Base-by-base conservation (phyloP, 2,797 vertebrate genomes). In the Lagocephalus sceleratus region DNA sequence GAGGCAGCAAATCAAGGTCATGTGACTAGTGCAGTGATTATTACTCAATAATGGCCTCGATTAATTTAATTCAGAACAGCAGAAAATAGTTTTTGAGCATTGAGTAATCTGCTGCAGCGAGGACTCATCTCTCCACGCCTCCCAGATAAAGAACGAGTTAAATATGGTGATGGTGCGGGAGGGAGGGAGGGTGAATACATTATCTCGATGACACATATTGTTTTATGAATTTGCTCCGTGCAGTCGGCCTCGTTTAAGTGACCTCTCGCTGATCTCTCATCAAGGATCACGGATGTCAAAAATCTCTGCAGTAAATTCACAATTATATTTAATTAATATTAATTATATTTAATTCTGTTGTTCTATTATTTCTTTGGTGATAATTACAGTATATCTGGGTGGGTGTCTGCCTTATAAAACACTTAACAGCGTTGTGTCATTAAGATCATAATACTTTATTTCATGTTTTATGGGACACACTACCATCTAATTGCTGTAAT, bases 131-230 rank as follows among this genome's bases (percentile, higher is more conserved):
- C 25, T 41, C 51, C 22, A 41, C 46, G 39, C 29, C 50, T 52
- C 57, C 63, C 19, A 32, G 72, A 81, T 78, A 73, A 71, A 75
- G 71, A 73, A 66, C 66, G 54, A 57, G 62, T 60, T 76, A 69
- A 75, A 86, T 65, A 78, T 72, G 75, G 65, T 47, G 42, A n/a
- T n/a, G n/a, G n/a, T n/a, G n/a, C n/a, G n/a, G n/a, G n/a, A 20
- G 38, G 32, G 29, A 39, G n/a, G 46, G 12, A 35, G 63, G 74
- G 70, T 7, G 14, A 35, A 35, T 7, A 76, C n/a, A n/a, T n/a
- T n/a, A n/a, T n/a, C n/a, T n/a, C n/a, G n/a, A 48, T 54, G 56
- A 35, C 10, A 57, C 45, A 35, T 7, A 12, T 64, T 35, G 40
- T 66, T 63, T 47, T 11, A 51, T 51, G 65, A 68, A 72, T 66